Evolutionary conservation across 2,888 invertebrate genomes (phyloP).

Genomic region (Limnephilus auricula): DNA sequence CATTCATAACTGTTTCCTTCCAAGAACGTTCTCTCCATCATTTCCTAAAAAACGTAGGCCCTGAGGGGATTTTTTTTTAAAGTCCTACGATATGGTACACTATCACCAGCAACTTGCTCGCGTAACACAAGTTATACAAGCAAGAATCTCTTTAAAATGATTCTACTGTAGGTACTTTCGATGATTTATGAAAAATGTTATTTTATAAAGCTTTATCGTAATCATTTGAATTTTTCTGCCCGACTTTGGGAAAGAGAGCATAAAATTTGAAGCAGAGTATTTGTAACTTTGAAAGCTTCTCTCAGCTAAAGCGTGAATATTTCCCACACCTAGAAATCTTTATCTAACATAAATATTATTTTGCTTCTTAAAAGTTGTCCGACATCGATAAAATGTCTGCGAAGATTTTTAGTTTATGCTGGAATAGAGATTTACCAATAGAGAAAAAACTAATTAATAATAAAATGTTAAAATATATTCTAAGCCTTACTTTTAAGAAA

Average conservation of each 20-base stretch:
- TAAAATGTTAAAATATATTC: too few relatives aligned
- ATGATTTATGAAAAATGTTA: not conserved
- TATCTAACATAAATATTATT: not conserved
- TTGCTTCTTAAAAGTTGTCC: not conserved
- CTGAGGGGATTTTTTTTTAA: too few relatives aligned
- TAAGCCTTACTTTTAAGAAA: too few relatives aligned
- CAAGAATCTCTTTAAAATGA: not conserved
- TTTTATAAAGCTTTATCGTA: not conserved
- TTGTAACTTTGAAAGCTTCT: not conserved
- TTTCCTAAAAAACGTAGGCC: too few relatives aligned
- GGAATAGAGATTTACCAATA: too few relatives aligned
- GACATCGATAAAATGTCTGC: not conserved
- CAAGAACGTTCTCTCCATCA: too few relatives aligned
- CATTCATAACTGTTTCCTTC: too few relatives aligned
- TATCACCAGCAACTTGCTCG: too few relatives aligned
- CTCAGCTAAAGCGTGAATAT: not conserved
- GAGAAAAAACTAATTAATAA: too few relatives aligned
- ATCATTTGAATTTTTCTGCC: not conserved
- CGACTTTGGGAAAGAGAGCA: not conserved
- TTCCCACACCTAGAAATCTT: not conserved
- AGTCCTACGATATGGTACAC: too few relatives aligned
- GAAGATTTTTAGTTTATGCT: not conserved
- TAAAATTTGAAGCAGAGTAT: not conserved
- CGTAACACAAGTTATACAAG: too few relatives aligned
- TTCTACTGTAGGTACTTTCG: not conserved